Percentiles rank a stretch among this genome's conserved stretches.
Evolutionary conservation across 1,140 invertebrate genomes (phyloP).

Genomic region (Phymastichus coffea): DNA sequence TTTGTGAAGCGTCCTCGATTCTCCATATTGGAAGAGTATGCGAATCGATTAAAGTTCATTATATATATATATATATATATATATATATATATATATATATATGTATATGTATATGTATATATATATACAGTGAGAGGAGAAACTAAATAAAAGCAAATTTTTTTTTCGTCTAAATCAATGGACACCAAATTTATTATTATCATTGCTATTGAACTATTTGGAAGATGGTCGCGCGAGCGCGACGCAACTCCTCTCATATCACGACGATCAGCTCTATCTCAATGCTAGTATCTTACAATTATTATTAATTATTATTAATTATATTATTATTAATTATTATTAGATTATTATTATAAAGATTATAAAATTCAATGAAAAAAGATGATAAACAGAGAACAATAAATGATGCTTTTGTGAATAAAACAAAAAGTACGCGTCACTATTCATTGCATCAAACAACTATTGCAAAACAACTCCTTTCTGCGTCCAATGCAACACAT

Average conservation of each 20-base stretch:
- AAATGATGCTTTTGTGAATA: conserved; percentile 59
- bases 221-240: conserved; percentile 32
- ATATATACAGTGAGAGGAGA: no score
- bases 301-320: conserved; percentile 49
- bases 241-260: conserved; percentile 45
- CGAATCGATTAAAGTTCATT: conserved; percentile 14
- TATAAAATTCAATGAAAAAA: conserved; percentile 51
- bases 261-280: conserved; percentile 40
- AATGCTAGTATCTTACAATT: conserved; percentile 49
- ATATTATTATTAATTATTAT: conserved; percentile 50
- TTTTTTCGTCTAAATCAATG: no score
- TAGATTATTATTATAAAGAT: conserved; percentile 56
- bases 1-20: conserved; percentile 27
- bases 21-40: conserved; percentile 20
- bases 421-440: conserved; percentile 40
- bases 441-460: conserved; percentile 30
- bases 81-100: conserved; percentile 15
- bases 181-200: conserved; percentile 27
- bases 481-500: not conserved
- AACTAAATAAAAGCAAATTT: no score
- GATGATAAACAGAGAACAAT: conserved; percentile 54
- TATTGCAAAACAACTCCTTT: conserved; percentile 17
- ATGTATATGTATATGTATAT: no score
- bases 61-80: conserved; percentile 12
- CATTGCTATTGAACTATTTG: no score